Conservation (phyloP, 2,113 vertebrate genomes). For the Chascanopsetta lugubris region DNA sequence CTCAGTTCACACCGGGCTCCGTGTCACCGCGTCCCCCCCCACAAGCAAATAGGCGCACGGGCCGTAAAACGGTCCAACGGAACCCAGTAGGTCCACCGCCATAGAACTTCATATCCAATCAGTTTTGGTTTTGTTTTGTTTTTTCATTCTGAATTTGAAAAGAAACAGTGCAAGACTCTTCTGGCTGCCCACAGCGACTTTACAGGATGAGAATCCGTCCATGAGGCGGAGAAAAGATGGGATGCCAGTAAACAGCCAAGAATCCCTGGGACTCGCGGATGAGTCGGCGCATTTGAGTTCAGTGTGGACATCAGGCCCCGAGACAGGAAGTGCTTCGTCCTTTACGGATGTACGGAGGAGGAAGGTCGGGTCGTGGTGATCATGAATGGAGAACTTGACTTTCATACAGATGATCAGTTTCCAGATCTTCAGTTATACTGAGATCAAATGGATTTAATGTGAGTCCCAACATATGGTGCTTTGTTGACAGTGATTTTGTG, state of each 20-base stretch:
- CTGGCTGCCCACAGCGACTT: not conserved
- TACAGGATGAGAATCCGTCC: not conserved
- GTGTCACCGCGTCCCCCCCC: not conserved
- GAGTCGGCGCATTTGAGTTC: not conserved
- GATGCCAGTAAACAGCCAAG: not conserved
- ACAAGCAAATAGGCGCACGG: not conserved
- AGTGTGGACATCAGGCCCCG: not conserved
- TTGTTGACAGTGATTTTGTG: no score
- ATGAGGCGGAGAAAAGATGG: not conserved
- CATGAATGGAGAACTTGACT: not conserved
- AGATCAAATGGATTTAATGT: not conserved
- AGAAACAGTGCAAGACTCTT: not conserved
- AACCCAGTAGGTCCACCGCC: not conserved
- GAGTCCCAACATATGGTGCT: no score
- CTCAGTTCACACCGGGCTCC: slow-evolving; percentile 32
- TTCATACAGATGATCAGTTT: not conserved
- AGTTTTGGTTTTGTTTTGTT: not conserved
- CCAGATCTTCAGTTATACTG: not conserved
- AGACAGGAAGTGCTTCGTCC: not conserved
- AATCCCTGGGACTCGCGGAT: not conserved
- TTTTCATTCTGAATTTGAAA: not conserved
- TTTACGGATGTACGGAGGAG: not conserved
- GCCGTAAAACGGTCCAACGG: not conserved
- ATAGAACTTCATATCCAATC: not conserved
- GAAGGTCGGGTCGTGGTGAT: not conserved